phyloP scores from a whole-genome alignment of 2,888 invertebrate genomes.

The Drosophila flavopinicola region DNA sequence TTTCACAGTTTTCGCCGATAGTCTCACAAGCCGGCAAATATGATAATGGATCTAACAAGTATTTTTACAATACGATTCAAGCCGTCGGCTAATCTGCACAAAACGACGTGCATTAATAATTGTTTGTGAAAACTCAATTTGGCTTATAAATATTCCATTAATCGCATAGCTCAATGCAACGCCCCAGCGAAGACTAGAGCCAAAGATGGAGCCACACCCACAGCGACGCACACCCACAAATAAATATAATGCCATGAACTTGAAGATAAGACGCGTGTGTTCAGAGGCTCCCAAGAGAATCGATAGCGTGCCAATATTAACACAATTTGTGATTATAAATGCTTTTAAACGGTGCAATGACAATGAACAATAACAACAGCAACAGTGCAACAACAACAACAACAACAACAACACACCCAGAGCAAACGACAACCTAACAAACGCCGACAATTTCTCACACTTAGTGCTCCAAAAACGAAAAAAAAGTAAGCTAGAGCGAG shows the following conservation, averaged over 20 bases:
- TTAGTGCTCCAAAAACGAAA: constrained; percentile 54
- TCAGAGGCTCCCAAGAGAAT: constrained; percentile 36
- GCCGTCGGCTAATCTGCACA: constrained; percentile 53
- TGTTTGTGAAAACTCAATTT: constrained; percentile 75
- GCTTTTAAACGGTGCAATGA: constrained; percentile 77
- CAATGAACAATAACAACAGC: constrained; percentile 71
- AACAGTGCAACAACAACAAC: constrained; percentile 29
- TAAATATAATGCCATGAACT: constrained; percentile 63
- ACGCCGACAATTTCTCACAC: constrained; percentile 78
- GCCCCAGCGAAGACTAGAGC: constrained; percentile 15
- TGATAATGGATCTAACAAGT: constrained; percentile 27
- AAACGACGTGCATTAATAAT: constrained; percentile 54
- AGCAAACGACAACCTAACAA: constrained; percentile 51
- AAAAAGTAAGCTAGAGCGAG: constrained; percentile 3
- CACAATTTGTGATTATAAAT: constrained; percentile 80
- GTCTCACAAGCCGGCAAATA: constrained; percentile 9
- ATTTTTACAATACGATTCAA: constrained; percentile 48
- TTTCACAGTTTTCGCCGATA: constrained; percentile 27
- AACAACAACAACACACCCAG: constrained; percentile 33
- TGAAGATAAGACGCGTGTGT: constrained; percentile 53
- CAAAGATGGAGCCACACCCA: constrained; percentile 46
- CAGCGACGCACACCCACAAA: constrained; percentile 27
- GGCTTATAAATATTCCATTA: constrained; percentile 75
- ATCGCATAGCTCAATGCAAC: constrained; percentile 50
- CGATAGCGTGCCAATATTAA: constrained; percentile 80